Conservation (phyloP, 2,113 vertebrate genomes). For the Oxygymnocypris stewartii region DNA sequence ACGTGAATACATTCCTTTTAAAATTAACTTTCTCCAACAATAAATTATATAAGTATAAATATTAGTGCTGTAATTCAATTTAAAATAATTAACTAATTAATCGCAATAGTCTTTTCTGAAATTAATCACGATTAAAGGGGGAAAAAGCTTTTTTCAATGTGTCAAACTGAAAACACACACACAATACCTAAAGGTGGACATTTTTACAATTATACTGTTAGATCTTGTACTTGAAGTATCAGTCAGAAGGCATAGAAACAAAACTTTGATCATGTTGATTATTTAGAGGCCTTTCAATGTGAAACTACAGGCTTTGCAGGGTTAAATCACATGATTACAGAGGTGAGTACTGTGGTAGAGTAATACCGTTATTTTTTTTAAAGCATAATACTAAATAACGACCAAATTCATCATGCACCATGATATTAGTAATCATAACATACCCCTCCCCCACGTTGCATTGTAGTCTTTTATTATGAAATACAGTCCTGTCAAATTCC, state of each 20-base stretch:
- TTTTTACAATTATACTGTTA: background rate
- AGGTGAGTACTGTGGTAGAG: background rate
- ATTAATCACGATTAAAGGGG: no score
- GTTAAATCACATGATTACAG: background rate
- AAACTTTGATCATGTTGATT: background rate
- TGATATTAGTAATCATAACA: background rate
- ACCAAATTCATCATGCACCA: background rate
- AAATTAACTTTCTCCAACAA: no score
- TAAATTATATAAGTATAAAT: no score
- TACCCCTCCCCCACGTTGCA: conserved; percentile 6
- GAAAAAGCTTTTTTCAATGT: no score
- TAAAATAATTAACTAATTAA: no score
- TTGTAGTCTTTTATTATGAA: conserved; percentile 27
- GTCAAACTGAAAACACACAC: no score
- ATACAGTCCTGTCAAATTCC: background rate
- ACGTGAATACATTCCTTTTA: no score
- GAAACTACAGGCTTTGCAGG: background rate
- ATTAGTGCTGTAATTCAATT: no score
- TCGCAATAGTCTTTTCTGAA: no score
- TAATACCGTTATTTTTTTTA: background rate
- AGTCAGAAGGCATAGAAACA: background rate
- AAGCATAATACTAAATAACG: background rate
- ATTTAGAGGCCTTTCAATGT: background rate
- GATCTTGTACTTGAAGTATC: background rate
- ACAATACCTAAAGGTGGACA: no score